Conservation (phyloP, 1,140 invertebrate genomes). For the Nephila pilipes region DNA sequence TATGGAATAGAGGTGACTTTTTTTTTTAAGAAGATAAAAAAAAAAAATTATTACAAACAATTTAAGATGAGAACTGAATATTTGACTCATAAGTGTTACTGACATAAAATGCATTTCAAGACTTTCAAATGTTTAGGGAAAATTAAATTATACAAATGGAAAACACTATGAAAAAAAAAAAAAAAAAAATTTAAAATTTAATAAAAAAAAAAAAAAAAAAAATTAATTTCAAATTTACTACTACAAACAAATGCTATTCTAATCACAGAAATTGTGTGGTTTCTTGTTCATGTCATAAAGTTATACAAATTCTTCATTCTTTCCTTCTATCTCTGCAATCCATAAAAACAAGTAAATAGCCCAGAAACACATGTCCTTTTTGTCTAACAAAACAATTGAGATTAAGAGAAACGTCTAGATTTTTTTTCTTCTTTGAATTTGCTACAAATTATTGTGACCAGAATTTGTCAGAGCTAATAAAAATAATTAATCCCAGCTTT, state of each 20-base stretch:
- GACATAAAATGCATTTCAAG: neutral
- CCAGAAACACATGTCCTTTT: conserved; percentile 26
- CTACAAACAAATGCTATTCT: conserved; percentile 51
- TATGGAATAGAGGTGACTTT: neutral
- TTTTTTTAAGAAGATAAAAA: neutral
- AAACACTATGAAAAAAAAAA: conserved; percentile 6
- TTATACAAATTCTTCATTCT: neutral
- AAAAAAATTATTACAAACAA: neutral
- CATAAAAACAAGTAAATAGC: conserved; percentile 51
- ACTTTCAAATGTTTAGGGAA: neutral
- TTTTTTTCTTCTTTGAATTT: neutral
- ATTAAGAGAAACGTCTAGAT: neutral
- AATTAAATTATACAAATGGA: conserved; percentile 18
- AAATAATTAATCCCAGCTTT: conserved; percentile 55
- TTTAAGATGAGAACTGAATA: neutral
- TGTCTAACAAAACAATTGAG: conserved; percentile 24
- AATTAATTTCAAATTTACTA: neutral
- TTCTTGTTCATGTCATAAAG: neutral
- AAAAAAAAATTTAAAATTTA: too few relatives aligned
- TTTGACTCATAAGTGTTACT: neutral
- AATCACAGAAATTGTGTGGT: conserved; percentile 40
- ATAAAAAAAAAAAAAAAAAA: too few relatives aligned
- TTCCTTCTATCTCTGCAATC: neutral
- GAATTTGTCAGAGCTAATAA: conserved; percentile 55
- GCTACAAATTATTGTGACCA: conserved; percentile 33